These are phyloP conservation scores for Larimichthys crocea DNA, from an alignment of 2,113 vertebrate genomes.

Conservation along the genomic window DNA sequence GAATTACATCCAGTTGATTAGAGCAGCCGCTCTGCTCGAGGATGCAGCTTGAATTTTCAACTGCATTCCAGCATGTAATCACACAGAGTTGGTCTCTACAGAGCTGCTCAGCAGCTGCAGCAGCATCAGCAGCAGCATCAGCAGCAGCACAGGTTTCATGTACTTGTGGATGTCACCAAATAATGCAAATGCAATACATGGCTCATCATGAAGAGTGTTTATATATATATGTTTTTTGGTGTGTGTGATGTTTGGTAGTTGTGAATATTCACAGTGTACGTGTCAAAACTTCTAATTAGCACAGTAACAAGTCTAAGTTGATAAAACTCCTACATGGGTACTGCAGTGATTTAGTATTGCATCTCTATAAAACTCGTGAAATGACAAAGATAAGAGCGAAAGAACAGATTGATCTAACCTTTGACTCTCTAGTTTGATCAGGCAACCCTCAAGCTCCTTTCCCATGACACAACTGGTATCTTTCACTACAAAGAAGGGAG, in stretches of 20 bases:
- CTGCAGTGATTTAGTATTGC: background rate
- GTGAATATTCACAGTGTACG: background rate
- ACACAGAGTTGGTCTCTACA: slow-evolving; percentile 10
- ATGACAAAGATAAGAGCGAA: background rate
- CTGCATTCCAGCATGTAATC: slow-evolving; percentile 51
- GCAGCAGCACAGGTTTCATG: background rate
- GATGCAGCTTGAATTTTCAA: slow-evolving; percentile 42
- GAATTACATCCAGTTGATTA: slow-evolving; percentile 63
- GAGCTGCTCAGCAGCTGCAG: slow-evolving; percentile 19
- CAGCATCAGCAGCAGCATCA: background rate
- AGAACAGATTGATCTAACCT: background rate
- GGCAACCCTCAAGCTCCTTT: background rate
- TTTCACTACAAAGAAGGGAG: no score
- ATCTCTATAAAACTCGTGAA: background rate
- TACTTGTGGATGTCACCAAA: slow-evolving; percentile 7
- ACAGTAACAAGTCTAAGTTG: background rate
- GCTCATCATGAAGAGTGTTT: slow-evolving; percentile 6
- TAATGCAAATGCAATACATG: background rate
- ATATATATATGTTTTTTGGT: background rate
- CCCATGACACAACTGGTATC: background rate
- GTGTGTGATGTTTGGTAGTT: background rate
- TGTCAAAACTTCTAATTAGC: slow-evolving; percentile 4
- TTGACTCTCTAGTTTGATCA: background rate
- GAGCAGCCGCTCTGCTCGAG: slow-evolving; percentile 47
- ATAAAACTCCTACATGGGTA: background rate